phyloP scores from a whole-genome alignment of 2,797 vertebrate species.

The Tapirus indicus region DNA sequence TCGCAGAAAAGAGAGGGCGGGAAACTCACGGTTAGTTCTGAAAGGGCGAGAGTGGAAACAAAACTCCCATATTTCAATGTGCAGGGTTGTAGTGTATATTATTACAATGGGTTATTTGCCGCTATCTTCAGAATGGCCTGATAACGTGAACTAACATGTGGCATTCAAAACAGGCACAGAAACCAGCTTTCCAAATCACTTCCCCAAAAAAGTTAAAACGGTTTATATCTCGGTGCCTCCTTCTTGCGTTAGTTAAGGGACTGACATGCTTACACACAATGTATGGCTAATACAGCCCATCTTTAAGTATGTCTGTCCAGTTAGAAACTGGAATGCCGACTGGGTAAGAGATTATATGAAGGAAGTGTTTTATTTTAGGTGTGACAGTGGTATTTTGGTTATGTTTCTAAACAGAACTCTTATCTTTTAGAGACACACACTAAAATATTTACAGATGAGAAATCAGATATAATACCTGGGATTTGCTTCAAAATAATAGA shows the following conservation, averaged over 20 bases:
- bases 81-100: accelerated
- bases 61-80: accelerated
- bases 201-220: background rate
- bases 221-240: background rate
- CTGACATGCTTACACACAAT: accelerated
- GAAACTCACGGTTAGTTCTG: background rate
- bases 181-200: background rate
- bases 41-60: background rate
- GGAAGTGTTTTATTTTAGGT: background rate
- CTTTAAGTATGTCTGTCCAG: background rate
- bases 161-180: background rate
- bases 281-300: accelerated
- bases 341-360: accelerated
- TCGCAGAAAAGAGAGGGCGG: background rate
- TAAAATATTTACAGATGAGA: background rate
- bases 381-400: accelerated
- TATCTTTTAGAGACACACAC: background rate
- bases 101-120: background rate
- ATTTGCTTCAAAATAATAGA: background rate
- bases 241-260: background rate
- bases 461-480: background rate
- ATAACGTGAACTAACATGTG: background rate
- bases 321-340: accelerated
- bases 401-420: background rate
- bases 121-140: background rate